Evolutionary conservation across 2,888 invertebrate genomes (phyloP).

Genomic region (Drosophila eohydei): DNA sequence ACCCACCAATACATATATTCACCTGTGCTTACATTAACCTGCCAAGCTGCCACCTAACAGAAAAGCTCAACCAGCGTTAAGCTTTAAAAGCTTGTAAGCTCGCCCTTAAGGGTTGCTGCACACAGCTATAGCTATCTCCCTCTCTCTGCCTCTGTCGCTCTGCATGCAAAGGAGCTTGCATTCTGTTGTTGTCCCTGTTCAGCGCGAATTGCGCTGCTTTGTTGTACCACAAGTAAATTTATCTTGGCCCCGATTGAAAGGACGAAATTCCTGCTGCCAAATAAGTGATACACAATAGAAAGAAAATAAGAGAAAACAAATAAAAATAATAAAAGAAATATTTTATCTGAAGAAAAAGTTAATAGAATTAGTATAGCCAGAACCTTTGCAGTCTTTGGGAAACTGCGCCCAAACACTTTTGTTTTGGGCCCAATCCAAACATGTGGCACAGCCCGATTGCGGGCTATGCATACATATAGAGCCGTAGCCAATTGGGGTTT

Average conservation of each 20-base stretch:
- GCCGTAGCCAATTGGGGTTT: neutral
- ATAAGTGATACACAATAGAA: slow-evolving; percentile 56
- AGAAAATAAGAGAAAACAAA: slow-evolving; percentile 14
- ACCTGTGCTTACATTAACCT: slow-evolving; percentile 8
- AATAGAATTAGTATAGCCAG: neutral
- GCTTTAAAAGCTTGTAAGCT: slow-evolving; percentile 13
- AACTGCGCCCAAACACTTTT: neutral
- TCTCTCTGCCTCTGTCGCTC: slow-evolving; percentile 1
- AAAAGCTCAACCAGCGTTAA: neutral
- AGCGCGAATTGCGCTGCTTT: slow-evolving; percentile 36
- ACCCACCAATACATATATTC: neutral
- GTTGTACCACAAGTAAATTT: slow-evolving; percentile 76
- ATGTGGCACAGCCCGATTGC: slow-evolving; percentile 26
- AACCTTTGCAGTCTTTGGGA: neutral
- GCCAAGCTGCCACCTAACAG: neutral
- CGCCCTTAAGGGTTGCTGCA: slow-evolving; percentile 31
- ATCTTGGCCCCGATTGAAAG: slow-evolving; percentile 73
- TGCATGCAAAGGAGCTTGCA: slow-evolving; percentile 1
- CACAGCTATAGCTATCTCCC: slow-evolving; percentile 23
- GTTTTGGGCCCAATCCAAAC: slow-evolving; percentile 6
- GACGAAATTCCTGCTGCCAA: slow-evolving; percentile 34
- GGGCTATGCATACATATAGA: slow-evolving; percentile 2
- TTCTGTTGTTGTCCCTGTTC: slow-evolving; percentile 46
- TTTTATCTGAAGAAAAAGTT: neutral
- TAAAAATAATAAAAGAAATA: neutral